Conservation (phyloP, 1,140 invertebrate genomes). For the Bombus sylvicola region DNA sequence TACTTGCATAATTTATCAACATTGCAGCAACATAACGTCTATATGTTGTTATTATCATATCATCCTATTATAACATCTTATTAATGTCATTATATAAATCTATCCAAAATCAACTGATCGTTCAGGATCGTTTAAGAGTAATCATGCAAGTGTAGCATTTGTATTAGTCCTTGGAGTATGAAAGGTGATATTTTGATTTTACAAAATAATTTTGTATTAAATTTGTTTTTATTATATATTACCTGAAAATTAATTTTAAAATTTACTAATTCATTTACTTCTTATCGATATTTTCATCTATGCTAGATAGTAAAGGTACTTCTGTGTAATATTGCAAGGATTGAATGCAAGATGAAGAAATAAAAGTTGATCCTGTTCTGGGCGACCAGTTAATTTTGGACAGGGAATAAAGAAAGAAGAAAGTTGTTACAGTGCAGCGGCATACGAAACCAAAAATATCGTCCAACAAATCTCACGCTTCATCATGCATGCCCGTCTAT, state of each 20-base stretch:
- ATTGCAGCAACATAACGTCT: background rate
- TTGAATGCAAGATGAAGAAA: background rate
- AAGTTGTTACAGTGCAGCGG: background rate
- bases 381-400: background rate
- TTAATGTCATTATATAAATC: background rate
- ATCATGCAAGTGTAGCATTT: background rate
- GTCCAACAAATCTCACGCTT: constrained; percentile 24
- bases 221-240: background rate
- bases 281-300: background rate
- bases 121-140: background rate
- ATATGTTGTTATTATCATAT: constrained; percentile 4
- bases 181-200: background rate
- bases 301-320: background rate
- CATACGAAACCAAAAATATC: constrained; percentile 9
- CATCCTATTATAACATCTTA: background rate
- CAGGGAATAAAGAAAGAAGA: background rate
- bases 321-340: background rate
- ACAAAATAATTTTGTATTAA: background rate
- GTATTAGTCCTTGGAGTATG: background rate
- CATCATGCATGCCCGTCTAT: constrained; percentile 19
- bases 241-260: background rate
- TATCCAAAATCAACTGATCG: background rate
- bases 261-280: background rate
- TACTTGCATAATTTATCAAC: constrained; percentile 2
- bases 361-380: background rate